Base-by-base conservation (phyloP, 1,140 invertebrate genomes). In the Leptestheria dahalacensis region DNA sequence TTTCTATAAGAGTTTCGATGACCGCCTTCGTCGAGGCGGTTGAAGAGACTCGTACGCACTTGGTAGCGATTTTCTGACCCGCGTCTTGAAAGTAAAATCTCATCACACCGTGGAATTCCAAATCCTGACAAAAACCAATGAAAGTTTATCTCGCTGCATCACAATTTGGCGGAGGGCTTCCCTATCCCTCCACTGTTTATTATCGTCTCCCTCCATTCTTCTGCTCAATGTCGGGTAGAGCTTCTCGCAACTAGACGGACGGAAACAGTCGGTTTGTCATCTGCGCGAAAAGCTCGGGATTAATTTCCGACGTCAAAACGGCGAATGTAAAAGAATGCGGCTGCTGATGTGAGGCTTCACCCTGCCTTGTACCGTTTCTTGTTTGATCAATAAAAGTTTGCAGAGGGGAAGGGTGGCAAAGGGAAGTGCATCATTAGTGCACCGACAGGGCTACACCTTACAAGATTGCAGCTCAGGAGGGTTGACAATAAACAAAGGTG, bases 111-210 rank as follows among this genome's bases (percentile, higher is more conserved):
- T 97, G 91, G 74, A 98, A 99, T 73, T 98, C 93, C 69, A 97
- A 78, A 69, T 97, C 86, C 91, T 97, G 77, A 3, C n/a, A n/a
- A n/a, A n/a, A n/a, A n/a, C n/a, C n/a, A n/a, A n/a, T n/a, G n/a
- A n/a, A n/a, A n/a, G n/a, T n/a, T n/a, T n/a, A n/a, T 99, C 99
- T 96, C 96, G 99, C 79, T 98, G 91, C 71, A 89, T 82, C 73
- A 96, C 94, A 71, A 95, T 86, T 70, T 86, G 85, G 68, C 87
- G 81, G 69, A 96, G 81, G 71, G 86, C 85, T 75, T 93, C 89
- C 67, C 88, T 79, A 76, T 92, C 88, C 71, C 88, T 82, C 74
- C 83, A 84, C 62, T 63, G 60, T 29, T 48, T 65, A 3, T 48
- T 55, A 26, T 60, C 59, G 47, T 66, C 64, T 21, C 26, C 47